Percentiles rank a stretch among this genome's conserved stretches.
Conservation (phyloP, 2,113 vertebrate species). For the Chascanopsetta lugubris region DNA sequence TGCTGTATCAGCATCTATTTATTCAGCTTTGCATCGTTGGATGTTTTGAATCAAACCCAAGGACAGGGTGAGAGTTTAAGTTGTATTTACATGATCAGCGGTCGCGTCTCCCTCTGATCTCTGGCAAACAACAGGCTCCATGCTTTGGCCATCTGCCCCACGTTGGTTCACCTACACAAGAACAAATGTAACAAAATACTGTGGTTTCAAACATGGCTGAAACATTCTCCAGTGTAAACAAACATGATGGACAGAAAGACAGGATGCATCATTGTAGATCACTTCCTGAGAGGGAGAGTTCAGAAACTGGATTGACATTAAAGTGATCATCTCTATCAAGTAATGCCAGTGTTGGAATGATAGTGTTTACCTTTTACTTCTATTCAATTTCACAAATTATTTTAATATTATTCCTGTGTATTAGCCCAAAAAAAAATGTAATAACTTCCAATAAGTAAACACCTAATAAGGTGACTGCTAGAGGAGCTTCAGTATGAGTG, state of each 20-base stretch:
- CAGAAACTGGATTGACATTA: neutral
- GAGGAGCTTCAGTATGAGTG: too few relatives aligned
- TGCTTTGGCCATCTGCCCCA: conserved; percentile 8
- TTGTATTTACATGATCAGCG: conserved; percentile 71
- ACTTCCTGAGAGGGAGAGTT: conserved; percentile 52
- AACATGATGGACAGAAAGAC: conserved; percentile 32
- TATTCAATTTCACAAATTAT: too few relatives aligned
- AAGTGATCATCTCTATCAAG: neutral
- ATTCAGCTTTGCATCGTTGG: conserved; percentile 27
- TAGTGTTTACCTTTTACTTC: too few relatives aligned
- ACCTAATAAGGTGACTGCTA: too few relatives aligned
- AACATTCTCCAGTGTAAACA: conserved; percentile 12
- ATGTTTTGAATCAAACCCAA: conserved; percentile 21
- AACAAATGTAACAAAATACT: conserved; percentile 14
- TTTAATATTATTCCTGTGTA: neutral
- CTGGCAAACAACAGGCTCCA: conserved; percentile 4
- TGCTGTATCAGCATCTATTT: conserved; percentile 2
- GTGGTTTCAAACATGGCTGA: neutral
- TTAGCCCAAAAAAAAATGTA: too few relatives aligned
- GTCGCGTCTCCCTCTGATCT: conserved; percentile 33
- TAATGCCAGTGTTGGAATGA: too few relatives aligned
- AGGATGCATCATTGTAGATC: conserved; percentile 26
- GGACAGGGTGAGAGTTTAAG: conserved; percentile 54
- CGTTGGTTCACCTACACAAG: conserved; percentile 57
- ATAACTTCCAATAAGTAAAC: too few relatives aligned